Percentiles rank a stretch among this genome's conserved stretches.
These are phyloP conservation scores for Linurgus olivaceus DNA, from an alignment of 2,797 vertebrate genomes.

Conservation along the genomic window DNA sequence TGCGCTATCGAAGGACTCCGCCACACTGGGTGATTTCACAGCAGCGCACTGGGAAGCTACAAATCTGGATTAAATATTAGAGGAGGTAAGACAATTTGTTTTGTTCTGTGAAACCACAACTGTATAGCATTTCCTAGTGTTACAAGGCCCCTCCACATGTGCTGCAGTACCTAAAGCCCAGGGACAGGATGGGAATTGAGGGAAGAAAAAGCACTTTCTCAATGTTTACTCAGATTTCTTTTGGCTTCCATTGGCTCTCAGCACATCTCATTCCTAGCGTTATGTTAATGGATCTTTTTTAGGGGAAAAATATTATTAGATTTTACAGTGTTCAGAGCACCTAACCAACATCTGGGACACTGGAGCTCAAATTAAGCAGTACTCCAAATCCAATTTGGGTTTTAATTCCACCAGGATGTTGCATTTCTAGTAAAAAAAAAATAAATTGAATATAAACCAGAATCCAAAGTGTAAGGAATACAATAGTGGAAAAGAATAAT, in stretches of 20 bases:
- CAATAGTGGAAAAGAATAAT: slow-evolving; percentile 43
- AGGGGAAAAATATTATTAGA: slow-evolving; percentile 47
- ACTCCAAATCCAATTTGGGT: slow-evolving; percentile 51
- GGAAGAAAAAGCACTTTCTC: not conserved
- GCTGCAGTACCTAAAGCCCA: not conserved
- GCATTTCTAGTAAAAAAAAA: slow-evolving; percentile 63
- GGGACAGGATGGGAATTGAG: not conserved
- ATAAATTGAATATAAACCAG: slow-evolving; percentile 42
- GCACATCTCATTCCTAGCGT: not conserved
- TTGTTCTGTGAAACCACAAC: not conserved
- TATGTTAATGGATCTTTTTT: slow-evolving; percentile 45
- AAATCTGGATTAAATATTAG: slow-evolving; percentile 53
- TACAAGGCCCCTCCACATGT: not conserved
- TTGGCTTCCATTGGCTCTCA: not conserved
- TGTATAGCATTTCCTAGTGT: not conserved
- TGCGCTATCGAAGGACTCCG: not conserved
- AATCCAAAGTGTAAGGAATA: slow-evolving; percentile 35
- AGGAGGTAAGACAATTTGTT: slow-evolving; percentile 2
- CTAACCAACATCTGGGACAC: slow-evolving; percentile 19
- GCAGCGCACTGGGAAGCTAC: not conserved
- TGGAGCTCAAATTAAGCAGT: slow-evolving; percentile 41
- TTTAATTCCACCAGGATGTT: slow-evolving; percentile 64
- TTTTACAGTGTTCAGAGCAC: slow-evolving; percentile 43
- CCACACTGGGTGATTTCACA: not conserved
- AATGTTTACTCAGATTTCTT: not conserved